These are phyloP conservation scores for Argyrosomus regius DNA, from an alignment of 2,797 vertebrate genomes.

Conservation along the genomic window DNA sequence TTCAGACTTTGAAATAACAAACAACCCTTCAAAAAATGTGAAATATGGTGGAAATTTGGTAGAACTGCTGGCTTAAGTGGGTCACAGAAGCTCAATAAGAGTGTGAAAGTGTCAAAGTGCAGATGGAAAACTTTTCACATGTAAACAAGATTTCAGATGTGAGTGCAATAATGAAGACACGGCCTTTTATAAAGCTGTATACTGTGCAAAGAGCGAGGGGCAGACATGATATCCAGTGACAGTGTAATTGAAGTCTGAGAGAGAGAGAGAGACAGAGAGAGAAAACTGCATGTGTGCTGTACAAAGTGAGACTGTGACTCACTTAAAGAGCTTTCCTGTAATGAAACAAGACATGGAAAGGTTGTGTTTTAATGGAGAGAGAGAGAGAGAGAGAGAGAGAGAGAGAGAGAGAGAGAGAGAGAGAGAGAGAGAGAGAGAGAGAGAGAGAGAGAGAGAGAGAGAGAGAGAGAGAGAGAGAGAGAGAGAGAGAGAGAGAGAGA, in stretches of 20 bases:
- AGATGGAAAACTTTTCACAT: neutral
- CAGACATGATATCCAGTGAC: conserved; percentile 24
- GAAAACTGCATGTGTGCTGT: conserved; percentile 40
- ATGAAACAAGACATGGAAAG: conserved; percentile 64
- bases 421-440: conserved; percentile 31
- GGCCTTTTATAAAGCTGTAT: conserved; percentile 2
- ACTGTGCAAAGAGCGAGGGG: neutral
- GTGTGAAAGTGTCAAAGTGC: conserved; percentile 1
- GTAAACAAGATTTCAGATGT: neutral
- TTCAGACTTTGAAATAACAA: conserved; percentile 11
- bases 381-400: too few relatives aligned
- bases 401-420: too few relatives aligned
- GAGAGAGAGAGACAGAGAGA: conserved; percentile 41
- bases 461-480: conserved; percentile 32
- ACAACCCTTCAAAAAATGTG: neutral
- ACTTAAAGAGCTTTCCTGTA: conserved; percentile 59
- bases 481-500: conserved; percentile 29
- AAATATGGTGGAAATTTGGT: neutral
- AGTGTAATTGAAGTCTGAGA: conserved; percentile 44
- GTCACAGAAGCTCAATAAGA: neutral
- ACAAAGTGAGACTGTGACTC: conserved; percentile 59
- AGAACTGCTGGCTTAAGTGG: neutral
- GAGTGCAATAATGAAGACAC: neutral
- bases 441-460: conserved; percentile 34
- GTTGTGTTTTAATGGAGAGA: conserved; percentile 57